Base-by-base conservation (phyloP, 30 jellyfish, hydroid and myxozoan species). In the Chrysaora quinquecirrha region DNA sequence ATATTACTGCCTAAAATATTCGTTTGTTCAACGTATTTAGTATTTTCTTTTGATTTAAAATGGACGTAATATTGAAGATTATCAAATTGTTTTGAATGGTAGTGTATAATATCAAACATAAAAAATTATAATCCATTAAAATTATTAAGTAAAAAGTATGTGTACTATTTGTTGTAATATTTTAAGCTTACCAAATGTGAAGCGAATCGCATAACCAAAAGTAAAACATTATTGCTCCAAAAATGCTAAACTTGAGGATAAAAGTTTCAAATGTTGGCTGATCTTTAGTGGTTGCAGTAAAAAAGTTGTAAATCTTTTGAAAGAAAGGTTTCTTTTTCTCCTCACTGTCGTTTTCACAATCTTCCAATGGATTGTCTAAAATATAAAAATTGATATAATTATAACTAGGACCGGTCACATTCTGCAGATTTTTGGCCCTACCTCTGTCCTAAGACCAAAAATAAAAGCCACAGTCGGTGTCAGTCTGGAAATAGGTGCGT, bases 121-220 rank as follows among this genome's bases (percentile, higher is more conserved):
- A n/a, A n/a, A n/a, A n/a, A n/a, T n/a, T n/a, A n/a, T n/a, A n/a
- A n/a, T n/a, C n/a, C n/a, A n/a, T n/a, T n/a, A n/a, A n/a, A n/a
- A n/a, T n/a, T n/a, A n/a, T n/a, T n/a, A n/a, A n/a, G n/a, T n/a
- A n/a, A n/a, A n/a, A n/a, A n/a, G n/a, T n/a, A n/a, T n/a, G n/a
- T n/a, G n/a, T n/a, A n/a, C n/a, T n/a, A n/a, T n/a, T n/a, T n/a
- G n/a, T n/a, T n/a, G n/a, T n/a, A n/a, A n/a, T n/a, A n/a, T n/a
- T n/a, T n/a, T n/a, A n/a, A n/a, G n/a, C 97, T 69, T 76, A 94
- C 99, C 99, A 94, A 25, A 94, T 10, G 56, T 88, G 97, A 30
- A 94, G 83, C 48, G 25, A 73, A 58, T 94, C 99, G n/a, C 96
- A 68, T 54, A 94, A 68, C 92, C 95, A 94, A 33, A 94, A 65